Evolutionary conservation across 2,888 invertebrate species (phyloP).

Genomic region (Lepetodrilus schrolli): DNA sequence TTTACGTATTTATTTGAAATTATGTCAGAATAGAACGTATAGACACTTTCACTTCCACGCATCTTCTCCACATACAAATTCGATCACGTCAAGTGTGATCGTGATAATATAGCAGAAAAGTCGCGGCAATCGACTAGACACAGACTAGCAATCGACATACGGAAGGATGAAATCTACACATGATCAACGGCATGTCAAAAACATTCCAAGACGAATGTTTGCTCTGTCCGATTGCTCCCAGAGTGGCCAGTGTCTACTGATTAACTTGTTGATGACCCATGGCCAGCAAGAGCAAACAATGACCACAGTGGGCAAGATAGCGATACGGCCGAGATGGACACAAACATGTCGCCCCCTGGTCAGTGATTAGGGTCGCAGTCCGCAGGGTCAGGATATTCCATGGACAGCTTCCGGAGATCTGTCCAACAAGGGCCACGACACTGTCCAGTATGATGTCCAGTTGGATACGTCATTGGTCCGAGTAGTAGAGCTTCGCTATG

Average conservation of each 20-base stretch:
- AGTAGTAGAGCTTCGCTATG: too few relatives aligned
- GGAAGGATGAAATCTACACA: not conserved
- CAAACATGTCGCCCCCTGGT: slow-evolving; percentile 15
- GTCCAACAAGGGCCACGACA: not conserved
- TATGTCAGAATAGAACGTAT: too few relatives aligned
- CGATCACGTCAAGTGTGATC: too few relatives aligned
- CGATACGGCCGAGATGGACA: slow-evolving; percentile 1
- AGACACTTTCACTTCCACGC: too few relatives aligned
- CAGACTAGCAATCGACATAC: not conserved
- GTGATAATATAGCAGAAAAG: too few relatives aligned
- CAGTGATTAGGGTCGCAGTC: slow-evolving; percentile 15
- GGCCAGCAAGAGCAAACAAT: slow-evolving; percentile 15
- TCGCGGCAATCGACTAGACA: not conserved
- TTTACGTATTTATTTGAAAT: too few relatives aligned
- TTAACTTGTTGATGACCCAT: slow-evolving; percentile 25
- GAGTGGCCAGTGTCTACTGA: slow-evolving; percentile 25
- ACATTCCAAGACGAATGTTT: not conserved
- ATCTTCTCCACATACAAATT: too few relatives aligned
- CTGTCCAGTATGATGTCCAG: too few relatives aligned
- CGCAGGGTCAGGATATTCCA: too few relatives aligned
- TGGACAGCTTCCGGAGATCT: not conserved
- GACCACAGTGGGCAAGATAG: slow-evolving; percentile 11
- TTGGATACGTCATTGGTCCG: too few relatives aligned
- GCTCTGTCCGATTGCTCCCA: not conserved
- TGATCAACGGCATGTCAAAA: slow-evolving; percentile 10